Percentiles rank a stretch among this genome's conserved stretches.
These are phyloP conservation scores for Globia sparganii DNA, from an alignment of 2,888 invertebrate species.

Conservation along the genomic window DNA sequence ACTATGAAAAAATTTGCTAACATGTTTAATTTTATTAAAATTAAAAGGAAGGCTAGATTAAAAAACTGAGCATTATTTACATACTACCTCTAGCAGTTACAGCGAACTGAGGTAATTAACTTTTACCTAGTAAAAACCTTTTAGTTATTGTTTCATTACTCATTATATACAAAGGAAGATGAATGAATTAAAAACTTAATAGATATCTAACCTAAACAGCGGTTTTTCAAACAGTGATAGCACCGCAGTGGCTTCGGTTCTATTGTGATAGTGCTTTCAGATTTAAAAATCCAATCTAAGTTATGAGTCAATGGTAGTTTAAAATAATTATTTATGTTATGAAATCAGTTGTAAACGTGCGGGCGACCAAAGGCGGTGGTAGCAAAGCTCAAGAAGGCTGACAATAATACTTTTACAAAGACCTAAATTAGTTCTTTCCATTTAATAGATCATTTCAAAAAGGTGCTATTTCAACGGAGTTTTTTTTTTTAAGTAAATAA, in stretches of 20 bases:
- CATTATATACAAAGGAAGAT: neutral
- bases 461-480: neutral
- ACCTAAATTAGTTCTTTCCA: neutral
- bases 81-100: conserved; percentile 19
- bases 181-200: conserved; percentile 33
- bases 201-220: conserved; percentile 4
- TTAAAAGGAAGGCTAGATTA: conserved; percentile 15
- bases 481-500: neutral
- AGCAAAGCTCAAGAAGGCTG: neutral
- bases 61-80: conserved; percentile 9
- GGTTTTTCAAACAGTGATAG: neutral
- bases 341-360: neutral
- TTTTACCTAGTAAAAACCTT: conserved; percentile 13
- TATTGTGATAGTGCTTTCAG: neutral
- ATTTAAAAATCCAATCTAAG: conserved; percentile 1
- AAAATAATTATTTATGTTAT: neutral
- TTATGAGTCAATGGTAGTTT: neutral
- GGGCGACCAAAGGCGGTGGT: neutral
- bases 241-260: neutral
- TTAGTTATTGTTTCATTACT: conserved; percentile 3
- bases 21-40: conserved; percentile 28
- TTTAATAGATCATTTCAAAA: neutral
- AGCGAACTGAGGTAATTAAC: conserved; percentile 17
- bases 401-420: neutral
- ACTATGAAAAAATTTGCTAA: conserved; percentile 10